These are phyloP conservation scores for Cephalotes varians DNA, from an alignment of 2,888 invertebrate genomes.

Conservation along the genomic window DNA sequence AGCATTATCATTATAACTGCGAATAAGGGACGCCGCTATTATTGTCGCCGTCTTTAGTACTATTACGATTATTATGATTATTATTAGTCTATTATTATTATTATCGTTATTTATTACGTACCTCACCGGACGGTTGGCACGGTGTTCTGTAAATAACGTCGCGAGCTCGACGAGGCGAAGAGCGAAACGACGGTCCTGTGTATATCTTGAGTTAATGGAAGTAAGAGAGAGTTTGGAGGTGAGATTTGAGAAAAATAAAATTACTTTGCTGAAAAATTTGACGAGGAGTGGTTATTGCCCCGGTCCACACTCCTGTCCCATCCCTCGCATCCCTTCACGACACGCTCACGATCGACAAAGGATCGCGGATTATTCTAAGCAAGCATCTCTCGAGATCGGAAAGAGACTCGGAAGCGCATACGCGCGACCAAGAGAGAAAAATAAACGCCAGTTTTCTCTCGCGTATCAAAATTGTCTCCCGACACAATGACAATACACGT, in stretches of 20 bases:
- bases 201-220: slow-evolving; percentile 46
- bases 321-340: slow-evolving; percentile 62
- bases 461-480: slow-evolving; percentile 63
- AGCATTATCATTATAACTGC: slow-evolving; percentile 54
- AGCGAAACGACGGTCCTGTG: slow-evolving; percentile 43
- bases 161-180: slow-evolving; percentile 53
- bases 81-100: slow-evolving; percentile 54
- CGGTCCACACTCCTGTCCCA: slow-evolving; percentile 81
- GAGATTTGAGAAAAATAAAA: slow-evolving; percentile 80
- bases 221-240: slow-evolving; percentile 46
- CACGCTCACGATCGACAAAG: slow-evolving; percentile 16
- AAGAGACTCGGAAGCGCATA: slow-evolving; percentile 25
- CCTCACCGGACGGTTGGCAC: slow-evolving; percentile 57
- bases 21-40: slow-evolving; percentile 56
- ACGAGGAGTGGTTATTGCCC: slow-evolving; percentile 84
- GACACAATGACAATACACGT: slow-evolving; percentile 68
- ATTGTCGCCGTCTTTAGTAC: slow-evolving; percentile 57
- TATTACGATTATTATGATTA: slow-evolving; percentile 46
- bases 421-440: slow-evolving; percentile 29
- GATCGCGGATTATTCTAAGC: slow-evolving; percentile 18
- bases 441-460: slow-evolving; percentile 46
- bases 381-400: not conserved
- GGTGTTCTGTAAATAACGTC: slow-evolving; percentile 71
- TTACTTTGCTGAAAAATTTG: slow-evolving; percentile 84
- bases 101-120: slow-evolving; percentile 69